Percentiles rank a stretch among this genome's conserved stretches.
phyloP scores from a whole-genome alignment of 2,888 invertebrate genomes.

The Drosophila austrosaltans region DNA sequence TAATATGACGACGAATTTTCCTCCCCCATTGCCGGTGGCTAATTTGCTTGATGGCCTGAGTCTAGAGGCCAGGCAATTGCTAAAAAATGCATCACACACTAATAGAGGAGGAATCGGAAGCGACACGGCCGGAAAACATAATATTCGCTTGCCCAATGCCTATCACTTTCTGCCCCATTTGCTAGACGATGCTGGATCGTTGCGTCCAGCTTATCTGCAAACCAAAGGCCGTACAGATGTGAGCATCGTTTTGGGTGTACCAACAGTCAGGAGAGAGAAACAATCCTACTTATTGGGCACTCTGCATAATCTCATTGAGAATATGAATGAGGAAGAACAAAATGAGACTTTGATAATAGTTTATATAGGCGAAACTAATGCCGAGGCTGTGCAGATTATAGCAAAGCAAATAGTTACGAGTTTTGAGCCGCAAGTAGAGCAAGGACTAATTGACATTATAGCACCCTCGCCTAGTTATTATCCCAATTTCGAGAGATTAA shows the following conservation, averaged over 20 bases:
- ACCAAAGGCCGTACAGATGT: conserved; percentile 90
- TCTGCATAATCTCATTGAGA: conserved; percentile 91
- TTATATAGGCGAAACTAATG: conserved; percentile 93
- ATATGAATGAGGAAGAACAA: conserved; percentile 89
- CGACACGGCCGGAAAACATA: conserved; percentile 81
- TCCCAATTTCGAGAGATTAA: conserved; percentile 91
- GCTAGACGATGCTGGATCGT: conserved; percentile 89
- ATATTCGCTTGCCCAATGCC: conserved; percentile 90
- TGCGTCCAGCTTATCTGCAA: conserved; percentile 91
- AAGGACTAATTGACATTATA: conserved; percentile 94
- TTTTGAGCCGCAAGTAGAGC: conserved; percentile 89
- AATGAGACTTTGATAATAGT: conserved; percentile 93
- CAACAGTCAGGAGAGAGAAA: conserved; percentile 94
- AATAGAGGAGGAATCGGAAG: conserved; percentile 57
- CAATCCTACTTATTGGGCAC: conserved; percentile 94
- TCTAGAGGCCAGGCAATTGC: conserved; percentile 83
- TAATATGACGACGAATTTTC: conserved; percentile 50
- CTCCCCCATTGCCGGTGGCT: conserved; percentile 54
- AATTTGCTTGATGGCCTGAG: conserved; percentile 82
- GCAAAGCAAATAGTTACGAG: conserved; percentile 90
- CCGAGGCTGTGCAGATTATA: conserved; percentile 89
- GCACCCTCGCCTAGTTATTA: conserved; percentile 94
- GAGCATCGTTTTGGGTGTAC: conserved; percentile 92
- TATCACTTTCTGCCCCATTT: conserved; percentile 95
- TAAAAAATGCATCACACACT: conserved; percentile 84